Percentiles rank a stretch among this genome's conserved stretches.
Evolutionary conservation across 2,113 vertebrate genomes (phyloP).

Genomic region (Nycticryphes semicollaris): DNA sequence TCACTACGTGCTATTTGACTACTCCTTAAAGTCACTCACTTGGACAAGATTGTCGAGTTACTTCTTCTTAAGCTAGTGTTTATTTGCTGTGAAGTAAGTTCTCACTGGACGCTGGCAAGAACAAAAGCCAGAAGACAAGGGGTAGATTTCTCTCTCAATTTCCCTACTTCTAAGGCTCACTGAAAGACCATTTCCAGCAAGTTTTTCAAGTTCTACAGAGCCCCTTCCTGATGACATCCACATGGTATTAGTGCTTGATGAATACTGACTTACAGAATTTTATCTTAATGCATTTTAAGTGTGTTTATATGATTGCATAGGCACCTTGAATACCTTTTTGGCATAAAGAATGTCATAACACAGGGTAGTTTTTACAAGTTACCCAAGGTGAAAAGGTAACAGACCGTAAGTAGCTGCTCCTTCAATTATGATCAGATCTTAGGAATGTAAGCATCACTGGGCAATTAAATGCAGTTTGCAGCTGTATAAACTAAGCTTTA

Average conservation of each 20-base stretch:
- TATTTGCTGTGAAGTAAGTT: not conserved
- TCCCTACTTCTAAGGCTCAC: not conserved
- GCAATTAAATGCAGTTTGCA: not conserved
- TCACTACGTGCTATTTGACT: not conserved
- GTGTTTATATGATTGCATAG: accelerated
- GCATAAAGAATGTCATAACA: not conserved
- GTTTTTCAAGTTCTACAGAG: not conserved
- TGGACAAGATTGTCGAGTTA: not conserved
- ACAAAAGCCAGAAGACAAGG: not conserved
- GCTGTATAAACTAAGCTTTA: not conserved
- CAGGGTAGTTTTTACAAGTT: not conserved
- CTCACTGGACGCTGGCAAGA: not conserved
- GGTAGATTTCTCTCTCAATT: not conserved
- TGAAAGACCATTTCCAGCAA: not conserved
- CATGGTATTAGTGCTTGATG: not conserved
- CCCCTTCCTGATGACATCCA: not conserved
- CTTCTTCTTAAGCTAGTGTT: not conserved
- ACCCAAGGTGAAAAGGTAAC: not conserved
- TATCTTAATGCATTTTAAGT: not conserved
- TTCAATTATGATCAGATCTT: not conserved
- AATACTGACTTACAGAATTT: not conserved
- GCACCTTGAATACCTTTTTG: not conserved
- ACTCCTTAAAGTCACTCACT: not conserved
- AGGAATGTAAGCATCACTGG: not conserved
- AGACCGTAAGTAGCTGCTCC: not conserved